These are phyloP conservation scores for Diarsia mendica DNA, from an alignment of 2,888 invertebrate genomes.

Conservation along the genomic window DNA sequence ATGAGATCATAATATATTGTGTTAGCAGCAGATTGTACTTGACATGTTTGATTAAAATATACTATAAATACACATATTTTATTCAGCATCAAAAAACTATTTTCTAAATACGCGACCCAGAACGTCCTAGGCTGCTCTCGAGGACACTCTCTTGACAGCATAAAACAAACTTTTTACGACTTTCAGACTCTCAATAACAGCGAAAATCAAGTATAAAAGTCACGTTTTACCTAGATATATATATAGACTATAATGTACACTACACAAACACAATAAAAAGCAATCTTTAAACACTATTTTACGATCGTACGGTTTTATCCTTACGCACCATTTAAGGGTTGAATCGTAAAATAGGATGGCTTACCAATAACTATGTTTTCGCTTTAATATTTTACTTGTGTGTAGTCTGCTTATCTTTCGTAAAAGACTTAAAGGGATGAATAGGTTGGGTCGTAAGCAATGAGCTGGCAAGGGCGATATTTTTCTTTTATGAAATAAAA, in stretches of 20 bases:
- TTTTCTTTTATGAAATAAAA: conserved; percentile 28
- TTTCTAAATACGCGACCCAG: background rate
- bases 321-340: conserved; percentile 68
- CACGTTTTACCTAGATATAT: conserved; percentile 32
- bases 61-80: background rate
- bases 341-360: conserved; percentile 68
- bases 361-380: conserved; percentile 61
- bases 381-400: conserved; percentile 50
- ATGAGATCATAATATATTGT: background rate
- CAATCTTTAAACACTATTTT: conserved; percentile 66
- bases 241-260: conserved; percentile 24
- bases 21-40: background rate
- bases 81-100: background rate
- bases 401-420: conserved; percentile 42
- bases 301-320: conserved; percentile 66
- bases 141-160: background rate
- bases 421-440: conserved; percentile 37
- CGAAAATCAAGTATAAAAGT: conserved; percentile 34
- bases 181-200: conserved; percentile 22
- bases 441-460: conserved; percentile 39
- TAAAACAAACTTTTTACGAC: conserved; percentile 41
- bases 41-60: background rate
- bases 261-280: conserved; percentile 63
- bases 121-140: background rate
- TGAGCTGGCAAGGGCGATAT: conserved; percentile 44